phyloP scores from a whole-genome alignment of 2,113 vertebrate species.

The Strigops habroptila region DNA sequence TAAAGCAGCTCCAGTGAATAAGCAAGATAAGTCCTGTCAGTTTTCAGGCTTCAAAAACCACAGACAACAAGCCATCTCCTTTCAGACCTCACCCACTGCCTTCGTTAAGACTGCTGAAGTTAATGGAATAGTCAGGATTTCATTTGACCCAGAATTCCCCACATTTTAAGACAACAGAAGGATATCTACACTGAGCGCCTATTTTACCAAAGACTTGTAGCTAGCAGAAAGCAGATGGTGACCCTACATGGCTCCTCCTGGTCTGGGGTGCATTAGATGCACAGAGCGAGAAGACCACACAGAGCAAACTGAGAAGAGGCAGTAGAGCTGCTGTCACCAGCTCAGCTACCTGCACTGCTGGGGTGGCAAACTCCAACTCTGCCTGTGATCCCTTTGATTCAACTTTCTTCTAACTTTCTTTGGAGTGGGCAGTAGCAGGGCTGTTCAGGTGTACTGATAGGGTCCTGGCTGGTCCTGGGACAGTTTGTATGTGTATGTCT shows the following conservation, averaged over 20 bases:
- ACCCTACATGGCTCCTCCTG: neutral
- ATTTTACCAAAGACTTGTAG: neutral
- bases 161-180: neutral
- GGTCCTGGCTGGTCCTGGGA: neutral
- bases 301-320: neutral
- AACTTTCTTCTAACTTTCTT: neutral
- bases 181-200: neutral
- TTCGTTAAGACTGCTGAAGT: neutral
- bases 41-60: neutral
- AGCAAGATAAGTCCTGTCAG: neutral
- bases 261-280: neutral
- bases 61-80: neutral
- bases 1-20: neutral
- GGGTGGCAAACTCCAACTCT: neutral
- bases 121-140: neutral
- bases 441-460: neutral
- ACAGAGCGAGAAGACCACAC: accelerated
- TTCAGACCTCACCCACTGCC: neutral
- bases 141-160: neutral
- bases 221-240: neutral
- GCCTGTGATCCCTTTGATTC: accelerated
- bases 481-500: neutral
- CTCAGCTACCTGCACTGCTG: neutral
- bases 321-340: accelerated
- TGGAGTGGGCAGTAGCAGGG: neutral